Evolutionary conservation across 2,113 vertebrate species (phyloP).

Genomic region (Fulica atra): DNA sequence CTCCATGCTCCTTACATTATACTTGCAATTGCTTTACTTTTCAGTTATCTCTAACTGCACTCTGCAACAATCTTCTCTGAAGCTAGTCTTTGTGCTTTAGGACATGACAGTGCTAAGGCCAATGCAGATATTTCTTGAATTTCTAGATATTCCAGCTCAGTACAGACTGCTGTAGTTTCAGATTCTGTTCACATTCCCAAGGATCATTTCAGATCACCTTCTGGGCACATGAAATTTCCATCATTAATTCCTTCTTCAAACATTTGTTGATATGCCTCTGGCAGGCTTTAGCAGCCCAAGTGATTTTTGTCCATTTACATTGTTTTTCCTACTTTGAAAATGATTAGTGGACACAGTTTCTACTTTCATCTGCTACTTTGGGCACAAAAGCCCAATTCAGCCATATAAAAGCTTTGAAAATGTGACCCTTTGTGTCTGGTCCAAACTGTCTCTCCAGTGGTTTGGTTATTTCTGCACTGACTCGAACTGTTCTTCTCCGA

Average conservation of each 20-base stretch:
- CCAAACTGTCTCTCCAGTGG: conserved; percentile 28
- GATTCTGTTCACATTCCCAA: neutral
- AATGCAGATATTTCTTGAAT: neutral
- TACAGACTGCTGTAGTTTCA: neutral
- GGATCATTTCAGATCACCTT: conserved; percentile 5
- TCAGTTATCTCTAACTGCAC: neutral
- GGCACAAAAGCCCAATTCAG: conserved; percentile 4
- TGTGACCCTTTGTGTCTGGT: conserved; percentile 29
- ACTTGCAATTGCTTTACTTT: neutral
- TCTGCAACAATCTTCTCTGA: neutral
- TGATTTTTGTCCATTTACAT: conserved; percentile 5
- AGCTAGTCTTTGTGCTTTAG: neutral
- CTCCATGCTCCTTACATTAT: neutral
- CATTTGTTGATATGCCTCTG: conserved; percentile 18
- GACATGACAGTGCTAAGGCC: neutral
- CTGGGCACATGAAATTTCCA: conserved; percentile 18
- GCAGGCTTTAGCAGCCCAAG: neutral
- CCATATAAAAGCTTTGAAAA: conserved; percentile 38
- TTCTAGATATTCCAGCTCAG: neutral
- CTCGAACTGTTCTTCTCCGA: conserved; percentile 23
- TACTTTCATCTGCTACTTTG: conserved; percentile 24
- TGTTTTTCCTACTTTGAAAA: conserved; percentile 44
- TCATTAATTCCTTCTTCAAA: conserved; percentile 9
- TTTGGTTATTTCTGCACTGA: conserved; percentile 47
- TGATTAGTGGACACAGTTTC: neutral